Evolutionary conservation across 2,797 vertebrate species (phyloP).

Genomic region (Gymnothorax reevesii): DNA sequence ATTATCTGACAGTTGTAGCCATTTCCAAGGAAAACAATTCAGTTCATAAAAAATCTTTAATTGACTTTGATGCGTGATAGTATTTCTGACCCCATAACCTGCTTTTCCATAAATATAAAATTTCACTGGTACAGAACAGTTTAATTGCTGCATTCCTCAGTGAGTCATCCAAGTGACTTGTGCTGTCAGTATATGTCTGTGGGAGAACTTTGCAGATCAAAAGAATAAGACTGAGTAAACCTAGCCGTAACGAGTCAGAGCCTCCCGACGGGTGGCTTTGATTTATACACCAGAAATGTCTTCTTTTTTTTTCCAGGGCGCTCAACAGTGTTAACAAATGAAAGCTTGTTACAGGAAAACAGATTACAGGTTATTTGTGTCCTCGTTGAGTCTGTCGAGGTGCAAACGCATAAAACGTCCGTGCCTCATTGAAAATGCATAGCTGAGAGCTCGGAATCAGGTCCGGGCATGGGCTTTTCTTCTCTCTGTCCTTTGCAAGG

Average conservation of each 20-base stretch:
- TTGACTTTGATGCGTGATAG: neutral
- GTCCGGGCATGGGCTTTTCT: neutral
- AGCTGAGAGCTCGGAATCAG: neutral
- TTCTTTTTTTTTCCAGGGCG: neutral
- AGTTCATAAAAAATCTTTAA: neutral
- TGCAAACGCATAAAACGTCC: neutral
- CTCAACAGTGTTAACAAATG: neutral
- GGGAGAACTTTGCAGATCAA: neutral
- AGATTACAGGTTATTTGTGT: neutral
- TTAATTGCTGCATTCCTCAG: neutral
- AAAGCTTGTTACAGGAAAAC: neutral
- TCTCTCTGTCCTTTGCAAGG: neutral
- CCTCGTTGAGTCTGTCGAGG: neutral
- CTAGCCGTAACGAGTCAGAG: neutral
- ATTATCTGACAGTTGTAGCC: neutral
- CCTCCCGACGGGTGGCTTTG: neutral
- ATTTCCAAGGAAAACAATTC: neutral
- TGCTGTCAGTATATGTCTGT: neutral
- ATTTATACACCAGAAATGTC: neutral
- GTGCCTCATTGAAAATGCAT: neutral
- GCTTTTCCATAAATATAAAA: conserved; percentile 4
- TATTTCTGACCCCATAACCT: neutral
- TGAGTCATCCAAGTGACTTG: conserved; percentile 6
- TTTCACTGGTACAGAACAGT: neutral
- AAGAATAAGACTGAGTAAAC: neutral